Evolutionary conservation across 2,797 vertebrate species (phyloP).

Genomic region (Chromobotia macracanthus): DNA sequence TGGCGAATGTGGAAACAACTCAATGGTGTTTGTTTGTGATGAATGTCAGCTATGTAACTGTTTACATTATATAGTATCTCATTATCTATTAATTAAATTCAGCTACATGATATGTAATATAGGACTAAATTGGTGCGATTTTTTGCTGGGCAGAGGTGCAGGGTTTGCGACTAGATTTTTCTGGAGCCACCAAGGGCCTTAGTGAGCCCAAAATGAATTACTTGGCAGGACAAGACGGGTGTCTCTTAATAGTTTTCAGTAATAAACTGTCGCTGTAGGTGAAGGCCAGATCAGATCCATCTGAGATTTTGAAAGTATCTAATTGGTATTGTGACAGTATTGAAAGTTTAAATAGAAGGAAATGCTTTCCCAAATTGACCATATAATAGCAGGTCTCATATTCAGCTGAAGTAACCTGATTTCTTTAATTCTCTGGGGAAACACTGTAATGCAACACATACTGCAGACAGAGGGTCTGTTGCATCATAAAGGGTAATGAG

Average conservation of each 20-base stretch:
- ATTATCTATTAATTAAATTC: background rate
- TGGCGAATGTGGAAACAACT: constrained; percentile 4
- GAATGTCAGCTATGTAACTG: background rate
- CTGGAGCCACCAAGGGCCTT: constrained; percentile 2
- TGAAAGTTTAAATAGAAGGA: background rate
- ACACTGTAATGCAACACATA: constrained; percentile 32
- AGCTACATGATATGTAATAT: background rate
- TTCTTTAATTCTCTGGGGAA: constrained; percentile 32
- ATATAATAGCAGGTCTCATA: background rate
- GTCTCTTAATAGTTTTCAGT: constrained; percentile 41
- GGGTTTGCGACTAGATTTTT: background rate
- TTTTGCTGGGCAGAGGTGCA: background rate
- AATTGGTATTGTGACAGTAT: constrained; percentile 16
- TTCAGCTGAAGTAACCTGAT: constrained; percentile 24
- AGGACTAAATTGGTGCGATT: background rate
- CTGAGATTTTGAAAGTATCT: background rate
- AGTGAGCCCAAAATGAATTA: constrained; percentile 49
- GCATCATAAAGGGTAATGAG: constrained; percentile 50
- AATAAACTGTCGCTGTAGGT: constrained; percentile 34
- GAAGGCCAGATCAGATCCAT: constrained; percentile 7
- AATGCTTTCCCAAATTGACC: background rate
- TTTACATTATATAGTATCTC: background rate
- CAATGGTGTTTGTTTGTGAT: background rate
- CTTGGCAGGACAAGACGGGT: constrained; percentile 33
- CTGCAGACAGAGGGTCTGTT: constrained; percentile 32